Conservation (phyloP, 2,888 invertebrate species). For the Lottia gigantea region DNA sequence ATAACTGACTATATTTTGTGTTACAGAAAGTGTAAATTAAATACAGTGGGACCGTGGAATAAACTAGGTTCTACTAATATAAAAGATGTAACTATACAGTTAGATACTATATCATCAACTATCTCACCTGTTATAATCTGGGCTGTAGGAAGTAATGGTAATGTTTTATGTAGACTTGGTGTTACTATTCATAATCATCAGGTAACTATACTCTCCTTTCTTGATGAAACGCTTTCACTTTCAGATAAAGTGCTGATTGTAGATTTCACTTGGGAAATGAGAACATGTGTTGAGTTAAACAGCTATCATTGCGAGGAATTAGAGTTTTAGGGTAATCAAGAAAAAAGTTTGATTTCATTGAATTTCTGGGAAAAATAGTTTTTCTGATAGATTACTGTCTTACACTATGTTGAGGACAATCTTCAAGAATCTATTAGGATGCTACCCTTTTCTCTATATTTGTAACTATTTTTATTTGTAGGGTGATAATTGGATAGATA, state of each 20-base stretch:
- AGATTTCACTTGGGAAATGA: background rate
- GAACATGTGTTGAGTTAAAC: too few relatives aligned
- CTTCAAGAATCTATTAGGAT: too few relatives aligned
- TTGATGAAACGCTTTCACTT: too few relatives aligned
- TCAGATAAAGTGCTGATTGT: too few relatives aligned
- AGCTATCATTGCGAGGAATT: too few relatives aligned
- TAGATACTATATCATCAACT: conserved; percentile 65
- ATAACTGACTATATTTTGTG: background rate
- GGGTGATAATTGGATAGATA: conserved; percentile 82
- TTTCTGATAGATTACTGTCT: too few relatives aligned
- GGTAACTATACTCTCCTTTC: conserved; percentile 70
- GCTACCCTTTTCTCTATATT: too few relatives aligned
- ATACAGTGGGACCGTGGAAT: conserved; percentile 88
- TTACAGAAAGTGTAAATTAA: conserved; percentile 82
- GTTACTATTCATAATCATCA: conserved; percentile 80
- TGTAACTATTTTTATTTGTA: conserved; percentile 57
- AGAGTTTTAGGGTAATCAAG: too few relatives aligned
- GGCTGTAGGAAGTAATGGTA: conserved; percentile 88
- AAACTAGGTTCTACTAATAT: conserved; percentile 88
- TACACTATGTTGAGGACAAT: too few relatives aligned
- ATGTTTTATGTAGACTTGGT: conserved; percentile 84
- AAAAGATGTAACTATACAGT: conserved; percentile 82
- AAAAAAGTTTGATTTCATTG: too few relatives aligned
- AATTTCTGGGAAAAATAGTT: too few relatives aligned
- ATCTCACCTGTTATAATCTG: conserved; percentile 72